Conservation (phyloP, 2,888 invertebrate species). For the Sesia apiformis region DNA sequence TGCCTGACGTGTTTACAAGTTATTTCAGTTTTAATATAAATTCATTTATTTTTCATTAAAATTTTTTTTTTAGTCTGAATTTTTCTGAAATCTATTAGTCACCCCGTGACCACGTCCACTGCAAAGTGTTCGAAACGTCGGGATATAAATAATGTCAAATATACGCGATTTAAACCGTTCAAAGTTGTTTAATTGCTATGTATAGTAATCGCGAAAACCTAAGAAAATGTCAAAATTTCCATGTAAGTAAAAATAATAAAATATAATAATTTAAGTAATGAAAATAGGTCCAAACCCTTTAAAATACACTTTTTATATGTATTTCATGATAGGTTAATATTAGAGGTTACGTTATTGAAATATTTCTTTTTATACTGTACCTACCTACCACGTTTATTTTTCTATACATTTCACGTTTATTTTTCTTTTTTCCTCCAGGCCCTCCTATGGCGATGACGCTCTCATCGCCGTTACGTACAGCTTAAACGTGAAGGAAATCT, state of each 20-base stretch:
- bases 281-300: neutral
- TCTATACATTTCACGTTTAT: neutral
- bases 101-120: no score
- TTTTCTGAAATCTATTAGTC: no score
- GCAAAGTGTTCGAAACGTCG: no score
- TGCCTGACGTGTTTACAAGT: no score
- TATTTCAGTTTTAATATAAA: no score
- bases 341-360: neutral
- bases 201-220: no score
- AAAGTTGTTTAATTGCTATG: no score
- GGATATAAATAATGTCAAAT: no score
- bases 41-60: no score
- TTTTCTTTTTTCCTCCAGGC: constrained; percentile 9
- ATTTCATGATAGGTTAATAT: neutral
- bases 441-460: constrained; percentile 21
- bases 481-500: constrained; percentile 13
- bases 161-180: no score
- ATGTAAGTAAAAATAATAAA: constrained; percentile 1
- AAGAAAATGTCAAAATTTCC: constrained; percentile 6
- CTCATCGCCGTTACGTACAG: constrained; percentile 20
- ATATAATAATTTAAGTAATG: neutral
- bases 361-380: neutral
- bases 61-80: no score
- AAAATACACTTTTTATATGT: neutral
- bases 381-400: neutral